Base-by-base conservation (phyloP, 2,797 vertebrate genomes). In the Pseudochirops cupreus region DNA sequence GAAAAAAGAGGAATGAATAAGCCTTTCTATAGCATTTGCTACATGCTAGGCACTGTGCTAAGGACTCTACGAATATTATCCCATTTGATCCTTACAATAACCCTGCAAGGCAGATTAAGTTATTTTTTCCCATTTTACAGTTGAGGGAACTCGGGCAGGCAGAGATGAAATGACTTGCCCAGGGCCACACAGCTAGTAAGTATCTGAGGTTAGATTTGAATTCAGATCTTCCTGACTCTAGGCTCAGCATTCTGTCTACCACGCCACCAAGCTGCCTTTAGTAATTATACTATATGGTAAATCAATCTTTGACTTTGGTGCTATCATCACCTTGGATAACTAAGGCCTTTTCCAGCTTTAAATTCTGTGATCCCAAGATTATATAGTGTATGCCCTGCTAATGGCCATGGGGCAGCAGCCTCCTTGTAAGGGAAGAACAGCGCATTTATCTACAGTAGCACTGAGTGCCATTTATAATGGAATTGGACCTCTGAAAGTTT, bases 401-500 rank as follows among this genome's bases (percentile, higher is more conserved):
- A 82, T 82, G n/a, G 67, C 39, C 21, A 50, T 26, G 39, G 39
- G 39, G 24, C 74, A 87, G 39, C 39, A 26, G 39, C 21, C 24
- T 87, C 74, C 74, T 87, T 50, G 24, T 28, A 10, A 26, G 21
- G 39, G 39, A 50, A 87, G 39, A 39, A 82, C 2, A 82, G 18
- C 24, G 0, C 31, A 6, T 87, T 50, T 87, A 87, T 87, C 74
- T 87, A 50, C 74, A 50, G 39, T 46, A 87, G 39, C 9, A 50
- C 2, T 87, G 74, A 96, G 82, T 92, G 26, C 18, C 5, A 91
- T 55, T 94, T 96, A 96, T 96, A 97, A 93, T 96, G 91, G 94
- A 95, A 94, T 96, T 93, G 39, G 95, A 93, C 90, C 96, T 11
- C 39, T 97, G 95, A 97, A 98, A 95, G 90, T 97, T 97, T 98